Evolutionary conservation across 2,113 vertebrate species (phyloP).

Genomic region (Phoxinus phoxinus): DNA sequence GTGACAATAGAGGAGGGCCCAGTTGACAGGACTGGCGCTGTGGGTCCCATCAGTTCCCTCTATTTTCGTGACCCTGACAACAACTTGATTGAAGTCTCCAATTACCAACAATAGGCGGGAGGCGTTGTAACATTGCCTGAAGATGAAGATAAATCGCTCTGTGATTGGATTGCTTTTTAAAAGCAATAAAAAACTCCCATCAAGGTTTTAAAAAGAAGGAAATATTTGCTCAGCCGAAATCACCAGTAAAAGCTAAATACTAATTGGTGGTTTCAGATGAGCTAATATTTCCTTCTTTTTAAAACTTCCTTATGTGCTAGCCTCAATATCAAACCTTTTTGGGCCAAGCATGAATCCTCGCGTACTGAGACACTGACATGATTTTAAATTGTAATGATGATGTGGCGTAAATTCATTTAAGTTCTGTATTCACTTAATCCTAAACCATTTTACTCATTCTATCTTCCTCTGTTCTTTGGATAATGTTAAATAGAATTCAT

Average conservation of each 20-base stretch:
- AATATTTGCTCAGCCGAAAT: too few relatives aligned
- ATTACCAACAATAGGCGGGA: slow-evolving; percentile 68
- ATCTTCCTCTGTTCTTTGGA: background rate
- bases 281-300: background rate
- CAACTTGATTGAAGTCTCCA: slow-evolving; percentile 90
- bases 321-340: background rate
- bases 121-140: background rate
- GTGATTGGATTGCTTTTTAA: background rate
- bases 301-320: background rate
- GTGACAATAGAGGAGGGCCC: slow-evolving; percentile 86
- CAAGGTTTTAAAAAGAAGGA: background rate
- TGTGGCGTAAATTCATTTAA: background rate
- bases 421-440: background rate
- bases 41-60: slow-evolving; percentile 84
- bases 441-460: background rate
- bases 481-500: background rate
- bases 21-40: slow-evolving; percentile 83
- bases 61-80: slow-evolving; percentile 89
- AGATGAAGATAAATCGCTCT: background rate
- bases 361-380: background rate
- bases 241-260: too few relatives aligned
- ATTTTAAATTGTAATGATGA: background rate
- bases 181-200: background rate
- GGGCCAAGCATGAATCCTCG: background rate
- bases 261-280: background rate